Conservation (phyloP, 2,113 vertebrate species). For the Trematocara nigrifrons region DNA sequence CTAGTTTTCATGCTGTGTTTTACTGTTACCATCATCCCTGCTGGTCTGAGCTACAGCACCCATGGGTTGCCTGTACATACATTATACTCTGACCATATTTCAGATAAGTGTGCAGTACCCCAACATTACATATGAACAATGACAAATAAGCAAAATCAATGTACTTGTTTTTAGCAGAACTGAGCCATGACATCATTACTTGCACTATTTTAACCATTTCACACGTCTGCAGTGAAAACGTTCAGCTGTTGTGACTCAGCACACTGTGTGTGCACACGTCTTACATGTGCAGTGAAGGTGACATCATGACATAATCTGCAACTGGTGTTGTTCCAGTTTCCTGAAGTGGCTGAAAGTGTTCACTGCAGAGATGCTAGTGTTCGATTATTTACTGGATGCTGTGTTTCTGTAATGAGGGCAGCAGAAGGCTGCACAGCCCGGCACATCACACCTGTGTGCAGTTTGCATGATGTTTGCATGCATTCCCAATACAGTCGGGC, state of each 20-base stretch:
- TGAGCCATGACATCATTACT: not conserved
- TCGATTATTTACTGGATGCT: not conserved
- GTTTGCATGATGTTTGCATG: not conserved
- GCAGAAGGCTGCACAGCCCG: not conserved
- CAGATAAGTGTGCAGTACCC: not conserved
- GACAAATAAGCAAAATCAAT: not conserved
- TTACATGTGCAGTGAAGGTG: not conserved
- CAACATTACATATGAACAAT: not conserved
- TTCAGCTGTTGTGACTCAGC: not conserved
- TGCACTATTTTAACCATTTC: not conserved
- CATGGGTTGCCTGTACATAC: rapidly evolving
- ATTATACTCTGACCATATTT: not conserved
- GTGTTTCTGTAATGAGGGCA: not conserved
- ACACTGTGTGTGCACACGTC: not conserved
- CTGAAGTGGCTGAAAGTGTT: not conserved
- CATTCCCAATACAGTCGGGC: not conserved
- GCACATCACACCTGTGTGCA: not conserved
- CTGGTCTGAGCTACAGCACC: not conserved
- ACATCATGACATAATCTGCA: not conserved
- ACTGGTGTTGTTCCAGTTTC: not conserved
- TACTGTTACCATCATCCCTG: not conserved
- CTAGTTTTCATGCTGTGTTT: not conserved
- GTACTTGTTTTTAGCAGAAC: not conserved
- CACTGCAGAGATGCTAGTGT: not conserved
- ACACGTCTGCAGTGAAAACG: not conserved